These are phyloP conservation scores for Arothron firmamentum DNA, from an alignment of 2,113 vertebrate species.

Conservation along the genomic window DNA sequence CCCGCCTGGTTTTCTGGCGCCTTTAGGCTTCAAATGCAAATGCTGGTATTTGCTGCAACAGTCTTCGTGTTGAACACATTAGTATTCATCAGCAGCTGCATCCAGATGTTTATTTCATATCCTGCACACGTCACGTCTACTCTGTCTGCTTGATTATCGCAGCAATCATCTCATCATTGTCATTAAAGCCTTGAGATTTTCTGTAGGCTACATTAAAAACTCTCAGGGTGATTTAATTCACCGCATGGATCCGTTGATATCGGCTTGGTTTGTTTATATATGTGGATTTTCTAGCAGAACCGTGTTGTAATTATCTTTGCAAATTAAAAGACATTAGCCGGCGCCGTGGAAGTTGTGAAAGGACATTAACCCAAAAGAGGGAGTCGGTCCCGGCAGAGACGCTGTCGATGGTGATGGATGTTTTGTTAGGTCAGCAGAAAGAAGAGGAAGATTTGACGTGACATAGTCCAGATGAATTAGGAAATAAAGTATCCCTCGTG, in stretches of 20 bases:
- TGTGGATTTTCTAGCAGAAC: conserved; percentile 65
- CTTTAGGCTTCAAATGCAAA: conserved; percentile 52
- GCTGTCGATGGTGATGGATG: conserved; percentile 58
- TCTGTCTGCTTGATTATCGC: conserved; percentile 39
- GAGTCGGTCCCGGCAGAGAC: conserved; percentile 57
- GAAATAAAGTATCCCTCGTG: too few species aligned
- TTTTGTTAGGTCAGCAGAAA: conserved; percentile 45
- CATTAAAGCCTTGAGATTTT: conserved; percentile 37
- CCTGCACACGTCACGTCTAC: conserved; percentile 31
- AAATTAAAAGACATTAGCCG: conserved; percentile 73
- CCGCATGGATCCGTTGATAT: conserved; percentile 45
- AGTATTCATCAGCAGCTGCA: conserved; percentile 35
- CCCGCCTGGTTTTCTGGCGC: conserved; percentile 17
- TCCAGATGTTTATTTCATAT: conserved; percentile 46
- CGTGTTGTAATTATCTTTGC: conserved; percentile 71
- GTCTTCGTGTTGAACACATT: conserved; percentile 20
- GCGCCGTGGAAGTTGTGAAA: conserved; percentile 50
- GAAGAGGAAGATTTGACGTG: background rate
- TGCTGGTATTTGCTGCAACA: conserved; percentile 48
- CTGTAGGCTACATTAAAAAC: conserved; percentile 31
- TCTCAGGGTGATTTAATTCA: conserved; percentile 46
- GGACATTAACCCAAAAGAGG: conserved; percentile 60
- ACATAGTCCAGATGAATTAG: too few species aligned
- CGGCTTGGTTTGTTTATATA: conserved; percentile 40
- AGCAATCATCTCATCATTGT: conserved; percentile 36